Evolutionary conservation across 2,888 invertebrate species (phyloP), one percentile per base, ranked within the genome.

Genomic region (Tenthredo livida): DNA sequence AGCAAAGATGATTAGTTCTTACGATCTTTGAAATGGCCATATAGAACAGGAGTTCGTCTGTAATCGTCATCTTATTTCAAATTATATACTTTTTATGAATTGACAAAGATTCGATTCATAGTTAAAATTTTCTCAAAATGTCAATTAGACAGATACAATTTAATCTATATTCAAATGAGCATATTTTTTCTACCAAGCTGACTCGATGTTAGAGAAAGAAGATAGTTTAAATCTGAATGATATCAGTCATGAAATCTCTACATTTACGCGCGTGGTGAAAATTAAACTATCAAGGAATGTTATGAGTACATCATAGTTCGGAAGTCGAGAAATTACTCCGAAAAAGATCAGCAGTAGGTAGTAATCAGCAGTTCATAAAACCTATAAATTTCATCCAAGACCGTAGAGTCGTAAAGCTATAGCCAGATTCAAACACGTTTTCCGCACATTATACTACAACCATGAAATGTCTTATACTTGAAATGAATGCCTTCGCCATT

Each of bases 251-350:
- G 67, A 67, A 67, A 33, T 67, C 33, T 67, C 67, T 67, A 67
- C 15, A 67, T 67, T 33, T 67, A 50, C 37, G 29, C 54, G 54
- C 77, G 47, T 77, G 77, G 77, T 77, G 77, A 77, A 54, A 77
- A 77, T 25, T 77, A 25, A 77, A 54, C 54, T 29, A 15, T 77
- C 77, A 77, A 77, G 50, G 17, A 77, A 17, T 21, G 9, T 12
- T 43, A 43, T 43, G 21, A n/a, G n/a, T n/a, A n/a, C 21, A 3
- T 67, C n/a, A 67, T 33, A 15, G 17, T 67, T 33, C n/a, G 37
- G 9, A 33, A 43, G 72, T 43, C 2, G 2, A 67, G 10, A 17
- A 33, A 67, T 67, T 17, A 25, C 67, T 25, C 61, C 10, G 61
- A 33, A 33, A 67, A 67, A 33, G 17, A 67, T 67, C 17, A 67